Base-by-base conservation (phyloP, 2,113 vertebrate genomes). In the Amphiprion percula region DNA sequence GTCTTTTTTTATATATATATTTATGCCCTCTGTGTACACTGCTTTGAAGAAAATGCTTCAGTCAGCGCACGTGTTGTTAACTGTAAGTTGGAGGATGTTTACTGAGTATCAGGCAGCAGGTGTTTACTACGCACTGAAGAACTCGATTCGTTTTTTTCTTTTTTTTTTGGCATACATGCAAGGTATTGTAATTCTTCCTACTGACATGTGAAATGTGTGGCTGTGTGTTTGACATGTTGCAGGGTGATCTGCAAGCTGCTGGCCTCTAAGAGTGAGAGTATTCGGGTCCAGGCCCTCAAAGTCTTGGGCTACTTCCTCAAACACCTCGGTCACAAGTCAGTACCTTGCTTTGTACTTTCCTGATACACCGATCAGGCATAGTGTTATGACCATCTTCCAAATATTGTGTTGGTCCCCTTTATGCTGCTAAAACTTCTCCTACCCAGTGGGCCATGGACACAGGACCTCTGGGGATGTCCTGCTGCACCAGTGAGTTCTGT, bases 301-400 rank as follows among this genome's bases (percentile, higher is more conserved):
- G 98, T 99, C 80, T 95, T 99, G 47, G 98, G 98, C 80, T 99
- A 99, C 92, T 99, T 99, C 93, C 96, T 99, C 76, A 99, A 99
- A 84, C 98, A 99, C 89, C 95, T 99, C 50, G 98, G 98, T 83
- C 98, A 99, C 94, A 99, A 99, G 98, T 99, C 93, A 97, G 98
- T 97, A 39, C 41, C 12, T 52, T 10, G 50, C 23, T 56, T 52
- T 61, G 11, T 54, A 4, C 44, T 59, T 23, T 46, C 19, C 17
- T n/a, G 30, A 2, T 64, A 26, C 26, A 26, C 26, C 26, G 26
- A 26, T 26, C 26, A 26, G 26, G 26, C 26, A 26, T 26, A 26
- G 26, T 1, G 3, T 26, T 26, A 26, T 26, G 26, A 26, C 26
- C 3, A 3, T 3, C 26, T 26, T 2, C 26, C 26, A 2, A 26